phyloP scores from a whole-genome alignment of 2,888 invertebrate genomes.

The Oxytorus armatus region DNA sequence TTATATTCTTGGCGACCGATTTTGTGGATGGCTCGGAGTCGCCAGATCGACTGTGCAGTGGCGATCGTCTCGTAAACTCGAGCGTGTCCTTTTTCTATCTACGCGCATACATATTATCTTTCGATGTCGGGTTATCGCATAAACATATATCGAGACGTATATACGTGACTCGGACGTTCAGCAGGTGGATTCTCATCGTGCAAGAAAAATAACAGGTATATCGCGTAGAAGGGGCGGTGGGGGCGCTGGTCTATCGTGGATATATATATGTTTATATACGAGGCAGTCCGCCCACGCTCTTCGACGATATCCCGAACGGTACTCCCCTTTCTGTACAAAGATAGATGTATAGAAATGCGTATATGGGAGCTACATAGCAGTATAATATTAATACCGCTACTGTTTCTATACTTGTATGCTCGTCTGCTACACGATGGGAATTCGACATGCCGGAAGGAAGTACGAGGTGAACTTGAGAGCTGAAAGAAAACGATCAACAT shows the following conservation, averaged over 20 bases:
- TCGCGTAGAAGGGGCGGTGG: slow-evolving; percentile 27
- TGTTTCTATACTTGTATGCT: too few relatives aligned
- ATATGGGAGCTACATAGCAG: slow-evolving; percentile 9
- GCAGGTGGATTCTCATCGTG: slow-evolving; percentile 59
- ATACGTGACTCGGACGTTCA: slow-evolving; percentile 51
- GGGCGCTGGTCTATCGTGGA: too few relatives aligned
- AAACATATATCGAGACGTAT: not conserved
- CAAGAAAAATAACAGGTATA: slow-evolving; percentile 61
- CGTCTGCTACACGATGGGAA: slow-evolving; percentile 14
- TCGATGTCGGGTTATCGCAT: slow-evolving; percentile 16
- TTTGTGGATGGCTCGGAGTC: slow-evolving; percentile 26
- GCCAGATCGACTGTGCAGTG: slow-evolving; percentile 13
- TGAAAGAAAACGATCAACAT: not conserved
- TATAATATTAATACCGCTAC: slow-evolving; percentile 46
- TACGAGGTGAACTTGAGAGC: slow-evolving; percentile 18
- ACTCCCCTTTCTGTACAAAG: not conserved
- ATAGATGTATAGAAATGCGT: not conserved
- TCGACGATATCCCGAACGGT: slow-evolving; percentile 43
- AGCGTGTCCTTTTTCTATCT: not conserved
- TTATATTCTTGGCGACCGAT: slow-evolving; percentile 21
- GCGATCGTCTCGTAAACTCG: slow-evolving; percentile 22
- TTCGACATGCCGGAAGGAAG: slow-evolving; percentile 52
- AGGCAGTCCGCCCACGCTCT: slow-evolving; percentile 48
- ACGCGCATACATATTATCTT: not conserved
- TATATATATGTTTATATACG: slow-evolving; percentile 8